These are phyloP conservation scores for Erannis defoliaria DNA, from an alignment of 2,888 invertebrate genomes.

Conservation along the genomic window DNA sequence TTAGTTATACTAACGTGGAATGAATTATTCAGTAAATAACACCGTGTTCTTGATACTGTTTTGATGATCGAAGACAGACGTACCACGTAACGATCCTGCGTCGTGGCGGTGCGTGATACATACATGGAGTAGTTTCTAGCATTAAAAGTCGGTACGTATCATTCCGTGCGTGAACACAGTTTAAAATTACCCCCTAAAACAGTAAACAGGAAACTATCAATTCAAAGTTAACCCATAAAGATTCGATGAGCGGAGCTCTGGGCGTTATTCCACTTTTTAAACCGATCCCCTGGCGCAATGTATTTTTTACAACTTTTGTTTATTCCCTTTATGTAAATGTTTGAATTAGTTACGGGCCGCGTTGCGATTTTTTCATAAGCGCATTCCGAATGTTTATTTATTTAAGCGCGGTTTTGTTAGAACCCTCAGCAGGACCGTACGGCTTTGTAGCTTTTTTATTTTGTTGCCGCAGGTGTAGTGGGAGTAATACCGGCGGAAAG, in stretches of 20 bases:
- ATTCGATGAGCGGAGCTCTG: conserved; percentile 71
- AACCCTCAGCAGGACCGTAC: conserved; percentile 69
- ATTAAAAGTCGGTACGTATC: conserved; percentile 68
- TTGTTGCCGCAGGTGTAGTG: conserved; percentile 88
- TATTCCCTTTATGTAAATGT: conserved; percentile 64
- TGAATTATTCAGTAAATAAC: conserved; percentile 79
- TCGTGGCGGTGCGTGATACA: conserved; percentile 76
- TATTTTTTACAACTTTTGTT: conserved; percentile 66
- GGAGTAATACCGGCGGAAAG: conserved; percentile 88
- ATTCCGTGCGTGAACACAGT: conserved; percentile 78
- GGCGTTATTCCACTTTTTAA: conserved; percentile 65
- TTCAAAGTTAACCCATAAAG: conserved; percentile 80
- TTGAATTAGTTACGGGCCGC: conserved; percentile 59
- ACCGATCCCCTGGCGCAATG: conserved; percentile 62
- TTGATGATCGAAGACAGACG: conserved; percentile 68
- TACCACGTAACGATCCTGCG: conserved; percentile 71
- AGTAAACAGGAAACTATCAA: conserved; percentile 80
- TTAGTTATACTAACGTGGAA: conserved; percentile 75
- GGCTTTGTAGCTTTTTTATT: conserved; percentile 84
- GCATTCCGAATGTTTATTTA: conserved; percentile 66
- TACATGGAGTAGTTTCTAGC: conserved; percentile 58
- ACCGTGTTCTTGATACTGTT: conserved; percentile 70
- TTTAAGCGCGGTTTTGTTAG: conserved; percentile 69
- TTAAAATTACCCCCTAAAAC: conserved; percentile 73
- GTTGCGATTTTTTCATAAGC: conserved; percentile 52